Percentiles rank a stretch among this genome's conserved stretches.
phyloP scores from a whole-genome alignment of 2,888 invertebrate genomes.

The Selenia dentaria region DNA sequence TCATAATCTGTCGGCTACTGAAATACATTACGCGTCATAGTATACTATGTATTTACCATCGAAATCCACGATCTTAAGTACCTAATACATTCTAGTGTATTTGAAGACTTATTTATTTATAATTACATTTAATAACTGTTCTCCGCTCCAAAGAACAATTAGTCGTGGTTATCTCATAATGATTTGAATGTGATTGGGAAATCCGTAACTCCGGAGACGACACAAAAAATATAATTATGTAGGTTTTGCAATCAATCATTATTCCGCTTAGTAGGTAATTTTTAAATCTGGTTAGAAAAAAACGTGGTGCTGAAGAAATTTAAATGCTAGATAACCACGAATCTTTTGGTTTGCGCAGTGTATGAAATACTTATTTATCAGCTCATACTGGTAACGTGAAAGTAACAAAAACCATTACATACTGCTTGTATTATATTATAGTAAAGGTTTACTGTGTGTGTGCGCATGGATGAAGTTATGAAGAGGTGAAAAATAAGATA shows the following conservation, averaged over 20 bases:
- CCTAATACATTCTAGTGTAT: slow-evolving; percentile 9
- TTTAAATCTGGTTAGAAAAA: too few species aligned
- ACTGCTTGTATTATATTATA: too few species aligned
- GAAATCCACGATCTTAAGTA: slow-evolving; percentile 6
- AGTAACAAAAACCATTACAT: too few species aligned
- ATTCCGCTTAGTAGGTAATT: neutral
- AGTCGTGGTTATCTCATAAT: slow-evolving; percentile 21
- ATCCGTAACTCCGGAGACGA: slow-evolving; percentile 10
- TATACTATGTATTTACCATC: slow-evolving; percentile 3
- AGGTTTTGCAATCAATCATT: slow-evolving; percentile 1
- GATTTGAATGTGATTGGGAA: slow-evolving; percentile 31
- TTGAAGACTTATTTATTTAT: slow-evolving; percentile 17
- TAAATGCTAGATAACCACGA: too few species aligned
- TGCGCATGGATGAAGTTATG: too few species aligned
- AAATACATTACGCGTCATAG: slow-evolving; percentile 18
- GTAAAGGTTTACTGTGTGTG: too few species aligned
- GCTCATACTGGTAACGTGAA: too few species aligned
- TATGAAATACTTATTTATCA: too few species aligned
- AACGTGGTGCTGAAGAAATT: too few species aligned
- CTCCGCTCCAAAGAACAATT: slow-evolving; percentile 28
- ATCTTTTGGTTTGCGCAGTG: too few species aligned
- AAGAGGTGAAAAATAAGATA: too few species aligned
- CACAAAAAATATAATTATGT: slow-evolving; percentile 17
- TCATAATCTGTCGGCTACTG: slow-evolving; percentile 8
- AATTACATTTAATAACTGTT: slow-evolving; percentile 32